Conservation (phyloP, 2,797 vertebrate species). For the Acrossocheilus wenchowensis region DNA sequence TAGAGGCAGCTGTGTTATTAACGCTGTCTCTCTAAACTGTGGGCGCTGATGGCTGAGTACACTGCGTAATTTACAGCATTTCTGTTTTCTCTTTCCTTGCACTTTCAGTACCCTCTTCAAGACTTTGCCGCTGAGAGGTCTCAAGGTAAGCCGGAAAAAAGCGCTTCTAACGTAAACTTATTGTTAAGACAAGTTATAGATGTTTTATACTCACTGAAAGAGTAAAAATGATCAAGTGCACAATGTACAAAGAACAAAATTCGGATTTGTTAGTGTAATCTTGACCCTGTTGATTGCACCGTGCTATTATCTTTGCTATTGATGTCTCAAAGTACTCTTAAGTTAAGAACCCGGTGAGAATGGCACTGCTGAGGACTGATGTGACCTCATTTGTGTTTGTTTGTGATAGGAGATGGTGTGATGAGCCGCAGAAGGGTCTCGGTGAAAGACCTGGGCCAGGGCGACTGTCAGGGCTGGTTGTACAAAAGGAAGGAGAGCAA, state of each 20-base stretch:
- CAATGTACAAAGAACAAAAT: neutral
- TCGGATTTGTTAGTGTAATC: neutral
- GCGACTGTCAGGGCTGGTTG: constrained; percentile 89
- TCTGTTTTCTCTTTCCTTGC: constrained; percentile 7
- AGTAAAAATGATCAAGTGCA: neutral
- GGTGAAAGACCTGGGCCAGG: constrained; percentile 84
- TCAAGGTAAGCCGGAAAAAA: constrained; percentile 42
- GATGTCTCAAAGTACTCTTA: constrained; percentile 11
- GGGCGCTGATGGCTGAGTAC: constrained; percentile 47
- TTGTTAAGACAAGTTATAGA: neutral
- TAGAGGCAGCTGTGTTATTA: constrained; percentile 34
- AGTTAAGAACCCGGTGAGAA: constrained; percentile 38
- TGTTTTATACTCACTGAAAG: neutral
- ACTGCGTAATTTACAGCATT: constrained; percentile 12
- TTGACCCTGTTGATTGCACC: neutral
- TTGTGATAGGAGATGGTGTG: constrained; percentile 69
- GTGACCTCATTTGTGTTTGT: neutral
- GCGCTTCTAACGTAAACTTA: neutral
- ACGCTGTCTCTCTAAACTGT: constrained; percentile 35
- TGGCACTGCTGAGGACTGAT: neutral
- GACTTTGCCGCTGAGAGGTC: constrained; percentile 36
- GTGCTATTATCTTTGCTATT: constrained; percentile 21
- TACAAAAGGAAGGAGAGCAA: constrained; percentile 86
- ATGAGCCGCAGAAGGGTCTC: constrained; percentile 89
- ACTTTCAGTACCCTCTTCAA: constrained; percentile 49